These are phyloP conservation scores for Caenorhabditis sinica DNA, from an alignment of 2,888 invertebrate species.

Conservation along the genomic window DNA sequence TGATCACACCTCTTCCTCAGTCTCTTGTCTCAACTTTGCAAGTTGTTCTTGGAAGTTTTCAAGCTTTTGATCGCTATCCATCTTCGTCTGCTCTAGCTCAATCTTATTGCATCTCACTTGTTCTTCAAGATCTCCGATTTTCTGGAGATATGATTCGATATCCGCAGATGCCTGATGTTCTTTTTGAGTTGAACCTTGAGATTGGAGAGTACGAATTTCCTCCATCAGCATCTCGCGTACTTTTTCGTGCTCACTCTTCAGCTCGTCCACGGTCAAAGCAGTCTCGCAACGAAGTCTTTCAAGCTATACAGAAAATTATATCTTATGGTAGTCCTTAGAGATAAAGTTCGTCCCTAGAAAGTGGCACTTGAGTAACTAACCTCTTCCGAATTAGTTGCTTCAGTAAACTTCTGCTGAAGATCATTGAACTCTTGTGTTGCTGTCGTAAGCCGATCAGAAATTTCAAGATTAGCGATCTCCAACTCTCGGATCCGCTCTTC, in stretches of 20 bases:
- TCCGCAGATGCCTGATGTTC: neutral
- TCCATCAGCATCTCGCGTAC: neutral
- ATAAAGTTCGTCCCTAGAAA: too few relatives aligned
- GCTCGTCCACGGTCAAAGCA: neutral
- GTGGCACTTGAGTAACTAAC: neutral
- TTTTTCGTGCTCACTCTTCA: neutral
- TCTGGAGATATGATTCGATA: neutral
- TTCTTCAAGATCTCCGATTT: neutral
- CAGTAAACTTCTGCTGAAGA: neutral
- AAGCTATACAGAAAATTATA: too few relatives aligned
- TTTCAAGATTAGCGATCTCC: neutral
- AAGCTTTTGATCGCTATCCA: too few relatives aligned
- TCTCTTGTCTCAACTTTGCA: too few relatives aligned
- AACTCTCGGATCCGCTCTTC: conserved; percentile 7
- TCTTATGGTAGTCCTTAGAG: too few relatives aligned
- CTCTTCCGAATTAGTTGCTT: neutral
- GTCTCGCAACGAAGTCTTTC: neutral
- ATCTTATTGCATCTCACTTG: too few relatives aligned
- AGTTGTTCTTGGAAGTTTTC: too few relatives aligned
- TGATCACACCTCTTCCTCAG: too few relatives aligned
- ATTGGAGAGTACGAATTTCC: neutral
- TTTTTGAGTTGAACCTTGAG: neutral
- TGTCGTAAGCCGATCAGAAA: neutral
- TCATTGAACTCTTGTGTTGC: neutral
- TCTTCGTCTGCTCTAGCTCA: too few relatives aligned